Percentiles rank a stretch among this genome's conserved stretches.
These are phyloP conservation scores for Eurystomus gularis DNA, from an alignment of 2,113 vertebrate genomes.

Conservation along the genomic window DNA sequence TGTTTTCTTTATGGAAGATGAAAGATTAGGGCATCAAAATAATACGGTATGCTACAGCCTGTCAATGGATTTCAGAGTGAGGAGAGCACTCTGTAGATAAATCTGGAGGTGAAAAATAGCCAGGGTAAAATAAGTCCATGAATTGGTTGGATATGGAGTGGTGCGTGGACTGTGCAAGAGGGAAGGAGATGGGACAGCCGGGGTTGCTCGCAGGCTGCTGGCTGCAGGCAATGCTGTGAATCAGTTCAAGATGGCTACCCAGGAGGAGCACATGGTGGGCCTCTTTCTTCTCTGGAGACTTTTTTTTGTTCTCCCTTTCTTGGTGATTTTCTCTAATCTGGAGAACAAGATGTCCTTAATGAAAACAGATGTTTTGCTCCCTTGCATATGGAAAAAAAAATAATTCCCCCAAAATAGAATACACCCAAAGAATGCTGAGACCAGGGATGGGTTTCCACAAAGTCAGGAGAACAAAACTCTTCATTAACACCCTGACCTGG, in stretches of 20 bases:
- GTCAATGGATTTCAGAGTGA: background rate
- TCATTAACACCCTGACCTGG: background rate
- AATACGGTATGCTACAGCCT: background rate
- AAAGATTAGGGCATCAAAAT: background rate
- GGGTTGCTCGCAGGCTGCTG: background rate
- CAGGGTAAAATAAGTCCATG: background rate
- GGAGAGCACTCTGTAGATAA: background rate
- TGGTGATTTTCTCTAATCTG: conserved; percentile 54
- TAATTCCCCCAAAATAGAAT: background rate
- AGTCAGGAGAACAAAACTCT: background rate
- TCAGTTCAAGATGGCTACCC: conserved; percentile 15
- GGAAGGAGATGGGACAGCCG: accelerated
- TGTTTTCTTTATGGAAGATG: background rate
- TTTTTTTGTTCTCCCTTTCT: conserved; percentile 51
- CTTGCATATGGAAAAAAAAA: conserved; percentile 2
- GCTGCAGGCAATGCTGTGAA: background rate
- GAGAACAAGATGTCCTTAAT: conserved; percentile 60
- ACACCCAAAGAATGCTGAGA: conserved; percentile 9
- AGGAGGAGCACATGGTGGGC: background rate
- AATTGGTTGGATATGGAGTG: background rate
- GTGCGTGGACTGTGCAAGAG: accelerated
- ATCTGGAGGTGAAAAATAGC: background rate
- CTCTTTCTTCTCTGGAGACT: conserved; percentile 9
- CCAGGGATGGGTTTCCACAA: background rate
- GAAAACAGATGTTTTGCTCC: conserved; percentile 61